A percentile compares a stretch with the other conserved stretches of the same genome.
Conservation (phyloP, 1,140 invertebrate species). For the Zeugodacus cucurbitae region DNA sequence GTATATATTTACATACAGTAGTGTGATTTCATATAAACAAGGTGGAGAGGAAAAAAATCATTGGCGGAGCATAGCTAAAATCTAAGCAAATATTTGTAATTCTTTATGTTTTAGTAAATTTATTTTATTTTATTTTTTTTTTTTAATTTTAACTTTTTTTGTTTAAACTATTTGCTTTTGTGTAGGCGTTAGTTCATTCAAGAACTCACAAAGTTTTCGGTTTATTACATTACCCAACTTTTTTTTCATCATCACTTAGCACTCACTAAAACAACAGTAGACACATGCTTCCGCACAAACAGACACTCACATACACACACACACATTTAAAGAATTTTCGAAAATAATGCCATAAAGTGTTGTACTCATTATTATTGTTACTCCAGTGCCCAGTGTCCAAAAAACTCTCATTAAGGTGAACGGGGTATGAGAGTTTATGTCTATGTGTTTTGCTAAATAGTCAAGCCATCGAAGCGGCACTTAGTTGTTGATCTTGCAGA, state of each 20-base stretch:
- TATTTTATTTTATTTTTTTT: not conserved
- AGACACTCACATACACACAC: not conserved
- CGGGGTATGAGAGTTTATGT: not conserved
- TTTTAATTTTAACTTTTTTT: not conserved
- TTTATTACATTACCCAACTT: not conserved
- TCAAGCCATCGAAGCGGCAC: not conserved
- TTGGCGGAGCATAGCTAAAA: not conserved
- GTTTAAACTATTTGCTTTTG: not conserved
- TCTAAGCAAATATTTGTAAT: not conserved
- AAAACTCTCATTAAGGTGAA: not conserved
- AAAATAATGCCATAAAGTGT: not conserved
- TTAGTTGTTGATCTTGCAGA: conserved; percentile 23
- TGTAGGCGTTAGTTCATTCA: not conserved
- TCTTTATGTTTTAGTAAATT: not conserved
- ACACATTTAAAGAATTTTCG: not conserved
- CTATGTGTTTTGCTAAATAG: not conserved
- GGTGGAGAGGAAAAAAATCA: not conserved
- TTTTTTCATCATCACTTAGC: not conserved
- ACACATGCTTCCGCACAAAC: not conserved
- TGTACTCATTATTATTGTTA: not conserved
- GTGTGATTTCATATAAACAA: not conserved
- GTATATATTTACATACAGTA: not conserved
- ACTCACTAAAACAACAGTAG: not conserved
- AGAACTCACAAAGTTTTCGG: not conserved
- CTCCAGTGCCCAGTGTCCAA: not conserved